These are phyloP conservation scores for Lacanobia wlatinum DNA, from an alignment of 2,888 invertebrate genomes.

Conservation along the genomic window DNA sequence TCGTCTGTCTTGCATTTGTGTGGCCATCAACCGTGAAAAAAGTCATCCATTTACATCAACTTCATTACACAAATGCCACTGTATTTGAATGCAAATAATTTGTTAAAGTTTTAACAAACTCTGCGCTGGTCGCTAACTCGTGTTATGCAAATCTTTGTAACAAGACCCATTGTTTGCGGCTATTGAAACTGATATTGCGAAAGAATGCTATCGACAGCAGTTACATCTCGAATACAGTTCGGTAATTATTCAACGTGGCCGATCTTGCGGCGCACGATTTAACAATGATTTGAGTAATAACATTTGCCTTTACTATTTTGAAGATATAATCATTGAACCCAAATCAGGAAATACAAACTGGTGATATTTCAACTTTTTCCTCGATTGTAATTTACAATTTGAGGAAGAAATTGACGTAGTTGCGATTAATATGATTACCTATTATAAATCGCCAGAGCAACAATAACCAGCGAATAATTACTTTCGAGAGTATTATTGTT, in stretches of 20 bases:
- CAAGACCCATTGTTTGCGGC: conserved; percentile 60
- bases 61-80: conserved; percentile 66
- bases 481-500: conserved; percentile 51
- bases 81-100: conserved; percentile 68
- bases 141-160: conserved; percentile 63
- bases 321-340: not conserved
- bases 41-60: conserved; percentile 73
- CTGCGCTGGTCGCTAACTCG: conserved; percentile 40
- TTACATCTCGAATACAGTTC: conserved; percentile 53
- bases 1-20: conserved; percentile 73
- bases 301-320: not conserved
- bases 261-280: conserved; percentile 7
- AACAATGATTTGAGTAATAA: not conserved
- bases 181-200: conserved; percentile 56
- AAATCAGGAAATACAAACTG: conserved; percentile 1
- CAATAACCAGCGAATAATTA: conserved; percentile 35
- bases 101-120: conserved; percentile 65
- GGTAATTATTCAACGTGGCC: conserved; percentile 42
- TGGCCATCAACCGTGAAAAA: conserved; percentile 76
- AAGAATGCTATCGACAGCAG: conserved; percentile 56
- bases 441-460: conserved; percentile 12
- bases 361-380: conserved; percentile 6
- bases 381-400: conserved; percentile 4
- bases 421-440: conserved; percentile 3
- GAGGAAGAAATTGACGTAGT: conserved; percentile 6